These are phyloP conservation scores for Acronicta aceris DNA, from an alignment of 2,888 invertebrate species.

Conservation along the genomic window DNA sequence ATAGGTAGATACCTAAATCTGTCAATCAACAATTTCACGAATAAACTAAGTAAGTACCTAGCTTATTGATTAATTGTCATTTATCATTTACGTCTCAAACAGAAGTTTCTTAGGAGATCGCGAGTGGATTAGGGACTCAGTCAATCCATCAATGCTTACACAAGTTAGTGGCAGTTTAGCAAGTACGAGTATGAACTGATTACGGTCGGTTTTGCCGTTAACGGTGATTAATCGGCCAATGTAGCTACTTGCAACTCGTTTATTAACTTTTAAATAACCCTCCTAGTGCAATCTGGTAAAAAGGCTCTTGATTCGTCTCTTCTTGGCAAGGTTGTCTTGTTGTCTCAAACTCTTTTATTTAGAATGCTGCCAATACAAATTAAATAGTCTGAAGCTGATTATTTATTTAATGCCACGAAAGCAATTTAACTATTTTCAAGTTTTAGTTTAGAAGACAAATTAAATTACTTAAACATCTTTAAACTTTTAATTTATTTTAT, in stretches of 20 bases:
- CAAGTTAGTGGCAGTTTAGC: constrained; percentile 37
- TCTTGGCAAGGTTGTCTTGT: no score
- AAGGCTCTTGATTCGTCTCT: no score
- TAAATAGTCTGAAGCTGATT: no score
- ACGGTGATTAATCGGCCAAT: constrained; percentile 32
- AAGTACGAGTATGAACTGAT: constrained; percentile 19
- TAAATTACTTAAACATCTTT: constrained; percentile 5
- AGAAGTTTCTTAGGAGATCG: constrained; percentile 33
- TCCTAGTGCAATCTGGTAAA: no score
- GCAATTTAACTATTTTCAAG: no score
- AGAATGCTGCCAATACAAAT: no score
- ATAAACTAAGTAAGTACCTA: no score
- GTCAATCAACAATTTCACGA: not conserved
- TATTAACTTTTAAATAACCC: no score
- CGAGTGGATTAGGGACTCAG: constrained; percentile 31
- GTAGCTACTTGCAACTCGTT: not conserved
- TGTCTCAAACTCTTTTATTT: no score
- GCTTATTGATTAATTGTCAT: not conserved
- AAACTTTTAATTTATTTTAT: constrained; percentile 13
- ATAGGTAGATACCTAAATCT: no score
- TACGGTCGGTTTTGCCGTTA: constrained; percentile 8
- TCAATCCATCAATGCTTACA: constrained; percentile 50
- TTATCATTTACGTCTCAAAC: constrained; percentile 27
- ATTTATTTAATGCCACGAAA: no score
- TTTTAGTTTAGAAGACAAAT: not conserved